Percentiles rank a stretch among this genome's conserved stretches.
Conservation (phyloP, 2,797 vertebrate genomes). For the Anolis apletophallus region DNA sequence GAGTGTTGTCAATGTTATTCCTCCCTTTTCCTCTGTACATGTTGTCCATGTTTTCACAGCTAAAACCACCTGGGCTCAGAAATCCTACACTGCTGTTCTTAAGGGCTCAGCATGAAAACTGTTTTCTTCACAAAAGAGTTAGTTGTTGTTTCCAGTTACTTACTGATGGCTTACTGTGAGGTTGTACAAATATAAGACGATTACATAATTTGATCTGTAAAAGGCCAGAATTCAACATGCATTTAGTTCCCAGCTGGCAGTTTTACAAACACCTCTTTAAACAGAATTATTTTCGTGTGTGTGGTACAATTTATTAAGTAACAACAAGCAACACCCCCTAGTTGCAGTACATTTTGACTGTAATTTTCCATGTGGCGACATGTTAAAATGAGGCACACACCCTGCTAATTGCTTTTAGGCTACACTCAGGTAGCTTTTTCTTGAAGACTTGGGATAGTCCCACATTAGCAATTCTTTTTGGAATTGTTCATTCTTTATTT, state of each 20-base stretch:
- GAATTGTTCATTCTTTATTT: neutral
- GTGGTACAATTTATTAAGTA: constrained; percentile 26
- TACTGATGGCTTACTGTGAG: constrained; percentile 28
- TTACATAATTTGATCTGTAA: constrained; percentile 28
- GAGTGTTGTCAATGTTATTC: neutral
- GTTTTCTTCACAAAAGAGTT: neutral
- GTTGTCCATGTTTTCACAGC: neutral
- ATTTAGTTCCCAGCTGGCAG: constrained; percentile 29
- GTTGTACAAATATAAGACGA: constrained; percentile 20
- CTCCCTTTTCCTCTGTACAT: neutral
- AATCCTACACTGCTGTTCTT: neutral
- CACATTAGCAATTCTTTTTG: neutral
- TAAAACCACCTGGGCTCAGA: constrained; percentile 3
- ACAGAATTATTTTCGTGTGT: constrained; percentile 20
- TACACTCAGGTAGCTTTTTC: neutral
- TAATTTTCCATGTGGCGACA: neutral
- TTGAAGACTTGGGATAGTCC: neutral
- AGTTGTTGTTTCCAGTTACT: constrained; percentile 23
- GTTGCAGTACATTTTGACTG: neutral
- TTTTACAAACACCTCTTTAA: constrained; percentile 20
- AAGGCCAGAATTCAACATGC: constrained; percentile 5
- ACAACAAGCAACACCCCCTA: constrained; percentile 15
- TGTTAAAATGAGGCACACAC: neutral
- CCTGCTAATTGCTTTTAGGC: neutral
- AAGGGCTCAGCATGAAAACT: constrained; percentile 1